phyloP scores from a whole-genome alignment of 1,140 invertebrate genomes.

The Drosophila nikananu region DNA sequence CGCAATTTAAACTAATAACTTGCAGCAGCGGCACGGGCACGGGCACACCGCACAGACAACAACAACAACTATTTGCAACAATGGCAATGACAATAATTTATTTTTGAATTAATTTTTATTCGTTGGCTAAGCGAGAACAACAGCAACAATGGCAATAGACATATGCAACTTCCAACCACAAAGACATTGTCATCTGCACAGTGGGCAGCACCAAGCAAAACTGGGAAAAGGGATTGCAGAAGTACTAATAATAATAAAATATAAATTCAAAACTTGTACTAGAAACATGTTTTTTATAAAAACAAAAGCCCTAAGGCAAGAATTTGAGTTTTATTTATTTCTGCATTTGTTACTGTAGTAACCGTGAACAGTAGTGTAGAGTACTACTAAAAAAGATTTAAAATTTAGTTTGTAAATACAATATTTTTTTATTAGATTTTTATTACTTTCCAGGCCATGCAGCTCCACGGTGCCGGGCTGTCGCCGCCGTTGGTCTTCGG shows the following conservation, averaged over 20 bases:
- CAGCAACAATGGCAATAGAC: slow-evolving; percentile 40
- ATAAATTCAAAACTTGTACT: background rate
- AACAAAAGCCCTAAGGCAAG: no score
- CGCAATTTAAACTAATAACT: slow-evolving; percentile 81
- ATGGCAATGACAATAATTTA: slow-evolving; percentile 81
- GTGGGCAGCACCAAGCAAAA: background rate
- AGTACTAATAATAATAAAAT: background rate
- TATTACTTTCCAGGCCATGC: background rate
- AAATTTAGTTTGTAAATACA: background rate
- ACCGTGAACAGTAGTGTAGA: no score
- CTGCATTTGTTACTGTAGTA: no score
- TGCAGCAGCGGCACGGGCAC: slow-evolving; percentile 42
- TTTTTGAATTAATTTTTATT: slow-evolving; percentile 81
- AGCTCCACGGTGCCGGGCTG: slow-evolving; percentile 16
- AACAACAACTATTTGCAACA: slow-evolving; percentile 39
- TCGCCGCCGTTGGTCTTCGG: slow-evolving; percentile 33
- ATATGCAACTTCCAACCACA: slow-evolving; percentile 63
- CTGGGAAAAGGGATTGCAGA: background rate
- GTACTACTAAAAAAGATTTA: background rate
- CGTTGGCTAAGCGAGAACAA: slow-evolving; percentile 56
- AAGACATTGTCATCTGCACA: slow-evolving; percentile 24
- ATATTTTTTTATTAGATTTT: background rate
- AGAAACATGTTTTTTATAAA: no score
- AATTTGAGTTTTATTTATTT: no score
- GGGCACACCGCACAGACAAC: slow-evolving; percentile 10